Evolutionary conservation across 2,797 vertebrate species (phyloP).

Genomic region (Saguinus oedipus): DNA sequence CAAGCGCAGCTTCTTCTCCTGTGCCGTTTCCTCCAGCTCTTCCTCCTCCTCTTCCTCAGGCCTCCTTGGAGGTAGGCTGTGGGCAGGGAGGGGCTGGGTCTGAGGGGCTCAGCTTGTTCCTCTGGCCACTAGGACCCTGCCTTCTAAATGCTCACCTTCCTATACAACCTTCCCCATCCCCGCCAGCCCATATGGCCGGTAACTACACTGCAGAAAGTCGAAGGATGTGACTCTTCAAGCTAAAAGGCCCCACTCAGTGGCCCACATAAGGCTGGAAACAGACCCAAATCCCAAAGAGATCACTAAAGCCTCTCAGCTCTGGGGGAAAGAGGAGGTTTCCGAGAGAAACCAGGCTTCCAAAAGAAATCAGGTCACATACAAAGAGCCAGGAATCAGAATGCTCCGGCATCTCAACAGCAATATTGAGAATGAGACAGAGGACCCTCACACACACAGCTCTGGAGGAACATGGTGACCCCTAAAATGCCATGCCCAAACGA

Average conservation of each 20-base stretch:
- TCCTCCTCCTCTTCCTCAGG: slow-evolving; percentile 81
- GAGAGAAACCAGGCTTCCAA: neutral
- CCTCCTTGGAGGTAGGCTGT: slow-evolving; percentile 80
- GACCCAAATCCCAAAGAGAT: neutral
- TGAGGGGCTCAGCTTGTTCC: neutral
- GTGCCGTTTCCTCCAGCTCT: slow-evolving; percentile 91
- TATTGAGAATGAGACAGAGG: neutral
- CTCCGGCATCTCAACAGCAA: neutral
- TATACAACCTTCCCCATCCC: neutral
- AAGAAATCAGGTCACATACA: neutral
- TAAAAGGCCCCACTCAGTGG: neutral
- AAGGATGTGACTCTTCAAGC: neutral
- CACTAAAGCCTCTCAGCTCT: neutral
- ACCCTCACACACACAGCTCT: neutral
- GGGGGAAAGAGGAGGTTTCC: neutral
- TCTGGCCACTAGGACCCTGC: neutral
- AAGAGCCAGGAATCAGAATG: neutral
- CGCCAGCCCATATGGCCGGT: neutral
- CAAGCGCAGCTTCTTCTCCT: slow-evolving; percentile 94
- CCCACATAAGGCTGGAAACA: neutral
- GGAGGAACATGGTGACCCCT: neutral
- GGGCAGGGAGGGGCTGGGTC: neutral
- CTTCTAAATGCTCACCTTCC: neutral
- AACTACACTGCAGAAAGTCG: neutral
- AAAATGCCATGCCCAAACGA: neutral